Percentiles rank a stretch among this genome's conserved stretches.
Evolutionary conservation across 2,888 invertebrate species (phyloP).

Genomic region (Abscondita cerata): DNA sequence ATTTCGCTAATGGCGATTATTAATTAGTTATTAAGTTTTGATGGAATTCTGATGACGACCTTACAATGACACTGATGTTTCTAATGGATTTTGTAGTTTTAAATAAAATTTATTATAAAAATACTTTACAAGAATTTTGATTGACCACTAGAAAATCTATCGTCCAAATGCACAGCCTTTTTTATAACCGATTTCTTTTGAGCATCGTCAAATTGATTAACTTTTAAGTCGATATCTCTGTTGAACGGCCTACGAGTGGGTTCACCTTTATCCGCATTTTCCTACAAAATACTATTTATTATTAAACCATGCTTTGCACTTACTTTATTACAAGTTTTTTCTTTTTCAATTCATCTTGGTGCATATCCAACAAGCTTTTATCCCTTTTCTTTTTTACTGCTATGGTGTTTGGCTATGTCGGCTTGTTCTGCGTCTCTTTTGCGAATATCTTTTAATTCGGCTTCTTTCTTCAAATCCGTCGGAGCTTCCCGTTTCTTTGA

Average conservation of each 20-base stretch:
- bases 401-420: slow-evolving; percentile 67
- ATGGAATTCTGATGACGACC: neutral
- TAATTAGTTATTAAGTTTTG: too few relatives aligned
- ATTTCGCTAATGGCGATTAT: too few relatives aligned
- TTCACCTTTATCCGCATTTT: slow-evolving; percentile 6
- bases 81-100: neutral
- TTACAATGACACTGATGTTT: neutral
- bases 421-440: slow-evolving; percentile 71
- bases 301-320: neutral
- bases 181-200: slow-evolving; percentile 83
- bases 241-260: slow-evolving; percentile 81
- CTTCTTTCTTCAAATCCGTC: slow-evolving; percentile 59
- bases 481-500: slow-evolving; percentile 53
- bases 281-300: slow-evolving; percentile 1
- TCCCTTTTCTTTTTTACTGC: slow-evolving; percentile 70
- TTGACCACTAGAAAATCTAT: slow-evolving; percentile 79
- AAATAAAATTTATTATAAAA: neutral
- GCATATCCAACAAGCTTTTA: slow-evolving; percentile 81
- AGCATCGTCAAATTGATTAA: slow-evolving; percentile 84
- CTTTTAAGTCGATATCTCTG: slow-evolving; percentile 83
- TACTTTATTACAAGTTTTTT: slow-evolving; percentile 62
- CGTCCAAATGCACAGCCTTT: slow-evolving; percentile 80
- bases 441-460: slow-evolving; percentile 59
- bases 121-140: slow-evolving; percentile 70
- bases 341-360: slow-evolving; percentile 79